Evolutionary conservation across 2,797 vertebrate genomes (phyloP).

Genomic region (Rhynchonycteris naso): DNA sequence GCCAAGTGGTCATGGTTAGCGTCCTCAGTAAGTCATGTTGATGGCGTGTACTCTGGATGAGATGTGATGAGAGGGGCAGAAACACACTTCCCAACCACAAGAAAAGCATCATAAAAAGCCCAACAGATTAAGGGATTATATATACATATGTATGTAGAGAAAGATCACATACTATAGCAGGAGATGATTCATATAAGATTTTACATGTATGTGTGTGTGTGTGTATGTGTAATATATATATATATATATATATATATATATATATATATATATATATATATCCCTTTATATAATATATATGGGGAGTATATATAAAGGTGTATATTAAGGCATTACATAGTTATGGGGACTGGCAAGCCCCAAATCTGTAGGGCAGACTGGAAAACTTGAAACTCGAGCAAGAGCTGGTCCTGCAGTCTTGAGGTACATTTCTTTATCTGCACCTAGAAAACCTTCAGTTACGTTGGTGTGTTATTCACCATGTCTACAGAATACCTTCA

Average conservation of each 20-base stretch:
- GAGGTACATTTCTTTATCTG: background rate
- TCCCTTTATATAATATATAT: background rate
- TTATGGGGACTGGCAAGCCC: background rate
- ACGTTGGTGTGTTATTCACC: background rate
- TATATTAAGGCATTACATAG: background rate
- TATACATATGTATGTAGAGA: too few species aligned
- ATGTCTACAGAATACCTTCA: background rate
- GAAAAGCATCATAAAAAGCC: background rate
- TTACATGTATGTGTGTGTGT: background rate
- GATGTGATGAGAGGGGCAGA: background rate
- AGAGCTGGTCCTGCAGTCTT: background rate
- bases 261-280: background rate
- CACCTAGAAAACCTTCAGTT: background rate
- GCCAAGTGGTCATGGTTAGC: background rate
- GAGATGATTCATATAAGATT: background rate
- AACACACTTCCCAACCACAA: background rate
- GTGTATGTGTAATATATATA: background rate
- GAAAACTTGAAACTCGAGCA: background rate
- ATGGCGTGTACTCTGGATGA: too few species aligned
- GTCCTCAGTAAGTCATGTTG: background rate
- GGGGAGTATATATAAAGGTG: background rate
- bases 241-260: background rate
- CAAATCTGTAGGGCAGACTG: background rate
- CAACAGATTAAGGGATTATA: background rate
- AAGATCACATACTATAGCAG: background rate